These are phyloP conservation scores for Hylyphantes graminicola DNA, from an alignment of 1,140 invertebrate genomes.

Conservation along the genomic window DNA sequence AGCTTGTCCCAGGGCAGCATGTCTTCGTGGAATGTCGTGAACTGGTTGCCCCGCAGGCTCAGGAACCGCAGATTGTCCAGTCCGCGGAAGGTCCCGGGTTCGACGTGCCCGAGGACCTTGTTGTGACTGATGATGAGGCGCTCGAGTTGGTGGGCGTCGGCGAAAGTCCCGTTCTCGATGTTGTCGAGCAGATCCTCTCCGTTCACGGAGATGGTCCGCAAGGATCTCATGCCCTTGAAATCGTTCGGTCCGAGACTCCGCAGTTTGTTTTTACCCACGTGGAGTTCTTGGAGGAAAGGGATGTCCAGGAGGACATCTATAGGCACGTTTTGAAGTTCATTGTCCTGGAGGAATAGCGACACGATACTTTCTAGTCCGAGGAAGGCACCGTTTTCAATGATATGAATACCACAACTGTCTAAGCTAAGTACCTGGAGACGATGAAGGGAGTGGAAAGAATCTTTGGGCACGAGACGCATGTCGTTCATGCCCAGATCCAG, in stretches of 20 bases:
- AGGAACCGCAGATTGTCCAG: conserved; percentile 79
- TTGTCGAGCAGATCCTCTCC: conserved; percentile 65
- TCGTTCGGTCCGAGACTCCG: conserved; percentile 42
- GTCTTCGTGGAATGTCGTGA: conserved; percentile 56
- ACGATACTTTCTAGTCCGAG: conserved; percentile 79
- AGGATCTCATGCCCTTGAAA: conserved; percentile 60
- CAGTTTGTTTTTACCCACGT: conserved; percentile 62
- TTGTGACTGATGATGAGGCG: conserved; percentile 74
- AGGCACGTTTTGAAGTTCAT: conserved; percentile 79
- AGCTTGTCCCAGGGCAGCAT: conserved; percentile 61
- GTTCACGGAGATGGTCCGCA: conserved; percentile 64
- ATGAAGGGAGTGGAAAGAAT: conserved; percentile 73
- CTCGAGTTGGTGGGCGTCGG: conserved; percentile 73
- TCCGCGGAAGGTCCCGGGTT: conserved; percentile 78
- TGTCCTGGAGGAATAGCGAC: conserved; percentile 81
- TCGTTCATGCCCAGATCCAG: conserved; percentile 85
- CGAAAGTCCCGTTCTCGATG: conserved; percentile 66
- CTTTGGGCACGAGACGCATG: conserved; percentile 75
- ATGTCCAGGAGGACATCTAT: conserved; percentile 78
- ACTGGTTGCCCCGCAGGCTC: conserved; percentile 62
- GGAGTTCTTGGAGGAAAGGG: conserved; percentile 62
- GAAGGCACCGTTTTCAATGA: conserved; percentile 81
- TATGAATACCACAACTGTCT: conserved; percentile 81
- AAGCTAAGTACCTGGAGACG: conserved; percentile 81
- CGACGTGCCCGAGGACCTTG: conserved; percentile 67